A percentile compares a stretch with the other conserved stretches of the same genome.
phyloP scores from a whole-genome alignment of 2,797 vertebrate genomes.

The Microcaecilia unicolor region DNA sequence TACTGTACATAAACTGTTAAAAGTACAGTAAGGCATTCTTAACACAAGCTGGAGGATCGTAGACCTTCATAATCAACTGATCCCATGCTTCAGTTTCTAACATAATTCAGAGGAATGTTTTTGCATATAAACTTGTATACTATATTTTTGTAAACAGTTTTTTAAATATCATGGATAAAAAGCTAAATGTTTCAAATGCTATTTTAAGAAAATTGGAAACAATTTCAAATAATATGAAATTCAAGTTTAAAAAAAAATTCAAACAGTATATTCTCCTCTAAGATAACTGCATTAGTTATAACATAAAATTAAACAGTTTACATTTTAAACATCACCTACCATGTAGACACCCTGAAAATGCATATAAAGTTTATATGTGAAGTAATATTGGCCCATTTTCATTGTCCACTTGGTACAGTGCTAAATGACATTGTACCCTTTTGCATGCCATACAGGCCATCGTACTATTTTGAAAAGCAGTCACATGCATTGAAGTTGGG shows the following conservation, averaged over 20 bases:
- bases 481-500: conserved; percentile 65
- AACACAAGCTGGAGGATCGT: conserved; percentile 31
- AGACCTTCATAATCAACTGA: conserved; percentile 26
- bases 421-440: conserved; percentile 44
- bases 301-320: conserved; percentile 27
- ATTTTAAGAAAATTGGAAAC: conserved; percentile 22
- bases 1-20: conserved; percentile 36
- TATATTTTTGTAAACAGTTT: conserved; percentile 34
- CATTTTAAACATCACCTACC: conserved; percentile 32
- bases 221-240: conserved; percentile 12
- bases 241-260: conserved; percentile 27
- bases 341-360: conserved; percentile 29
- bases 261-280: conserved; percentile 20
- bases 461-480: conserved; percentile 58
- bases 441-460: conserved; percentile 53
- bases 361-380: conserved; percentile 35
- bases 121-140: conserved; percentile 38
- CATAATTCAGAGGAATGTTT: conserved; percentile 34
- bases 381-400: conserved; percentile 39
- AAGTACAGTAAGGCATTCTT: conserved; percentile 46
- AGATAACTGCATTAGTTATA: conserved; percentile 29
- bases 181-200: conserved; percentile 16
- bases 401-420: conserved; percentile 44
- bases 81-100: conserved; percentile 31
- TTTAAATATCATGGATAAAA: conserved; percentile 32